Base-by-base conservation (phyloP, 2,113 vertebrate genomes). In the Pongo pygmaeus region DNA sequence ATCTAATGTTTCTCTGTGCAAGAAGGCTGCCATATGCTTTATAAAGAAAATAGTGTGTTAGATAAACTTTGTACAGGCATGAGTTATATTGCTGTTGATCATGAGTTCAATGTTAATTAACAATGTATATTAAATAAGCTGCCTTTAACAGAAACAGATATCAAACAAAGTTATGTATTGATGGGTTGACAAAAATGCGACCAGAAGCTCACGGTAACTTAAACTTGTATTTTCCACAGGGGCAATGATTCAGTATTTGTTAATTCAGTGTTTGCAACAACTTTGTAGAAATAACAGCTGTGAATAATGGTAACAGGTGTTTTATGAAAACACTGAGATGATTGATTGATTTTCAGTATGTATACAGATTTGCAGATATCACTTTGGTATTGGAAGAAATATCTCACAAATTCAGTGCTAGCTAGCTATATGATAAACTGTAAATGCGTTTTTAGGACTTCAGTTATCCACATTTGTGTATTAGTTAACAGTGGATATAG, bases 121-220 rank as follows among this genome's bases (percentile, higher is more conserved):
- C 78, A 30, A 32, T 92, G n/a, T 59, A 30, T 78, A 35, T 57
- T 92, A 85, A 94, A 59, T 93, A 94, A 95, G 8, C 67, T 90
- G 17, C 64, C 57, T 90, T 95, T 74, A 55, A 57, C 8, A 84
- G 69, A 88, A 79, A 27, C 25, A 74, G 40, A 89, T 8, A n/a
- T 35, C 81, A 93, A 87, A 67, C 22, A 52, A 32, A 0, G 48
- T 84, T 95, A 40, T 61, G 10, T 85, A 77, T 43, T 87, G 85
- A 87, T 72, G 30, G 17, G 2, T 48, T 91, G 61, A 91, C 89
- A 70, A 89, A 88, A 84, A 80, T 55, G 17, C 77, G 50, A 55
- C 27, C 32, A 70, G 77, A 95, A n/a, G 69, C 59, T 92, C 52
- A 22, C 1, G 35, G 38, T 50, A 72, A 94, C 11, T 7, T 59